A percentile compares a stretch with the other conserved stretches of the same genome.
Conservation (phyloP, 2,888 invertebrate species). For the Eulithis prunata region DNA sequence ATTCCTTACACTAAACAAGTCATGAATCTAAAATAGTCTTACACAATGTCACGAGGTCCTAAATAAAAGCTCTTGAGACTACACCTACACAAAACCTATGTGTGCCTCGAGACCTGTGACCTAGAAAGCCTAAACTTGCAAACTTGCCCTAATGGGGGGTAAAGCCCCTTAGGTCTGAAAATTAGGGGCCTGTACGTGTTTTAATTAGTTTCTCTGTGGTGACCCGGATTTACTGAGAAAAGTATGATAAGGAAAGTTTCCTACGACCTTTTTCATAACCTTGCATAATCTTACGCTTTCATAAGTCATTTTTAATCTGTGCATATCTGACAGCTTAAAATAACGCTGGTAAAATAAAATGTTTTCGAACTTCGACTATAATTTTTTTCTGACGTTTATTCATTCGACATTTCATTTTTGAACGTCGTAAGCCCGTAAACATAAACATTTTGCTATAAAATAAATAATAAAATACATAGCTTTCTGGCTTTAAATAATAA, state of each 20-base stretch:
- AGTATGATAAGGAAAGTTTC: constrained; percentile 33
- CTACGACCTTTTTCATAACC: constrained; percentile 17
- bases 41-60: background rate
- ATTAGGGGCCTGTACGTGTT: constrained; percentile 30
- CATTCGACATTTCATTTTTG: too few species aligned
- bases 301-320: constrained; percentile 15
- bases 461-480: too few species aligned
- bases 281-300: constrained; percentile 11
- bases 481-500: too few species aligned
- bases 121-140: constrained; percentile 27
- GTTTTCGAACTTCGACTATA: background rate
- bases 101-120: constrained; percentile 11
- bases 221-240: constrained; percentile 32
- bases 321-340: constrained; percentile 15
- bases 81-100: constrained; percentile 4
- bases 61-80: background rate
- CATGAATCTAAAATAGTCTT: too few species aligned
- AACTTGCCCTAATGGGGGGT: constrained; percentile 24
- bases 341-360: background rate
- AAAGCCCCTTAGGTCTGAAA: constrained; percentile 25
- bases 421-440: too few species aligned
- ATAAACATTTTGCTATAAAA: too few species aligned
- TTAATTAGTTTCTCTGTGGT: constrained; percentile 42
- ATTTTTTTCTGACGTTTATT: too few species aligned
- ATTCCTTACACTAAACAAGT: too few species aligned